Evolutionary conservation across 2,888 invertebrate species (phyloP), one percentile per base, ranked within the genome.

Genomic region (Hirtodrosophila confusa): DNA sequence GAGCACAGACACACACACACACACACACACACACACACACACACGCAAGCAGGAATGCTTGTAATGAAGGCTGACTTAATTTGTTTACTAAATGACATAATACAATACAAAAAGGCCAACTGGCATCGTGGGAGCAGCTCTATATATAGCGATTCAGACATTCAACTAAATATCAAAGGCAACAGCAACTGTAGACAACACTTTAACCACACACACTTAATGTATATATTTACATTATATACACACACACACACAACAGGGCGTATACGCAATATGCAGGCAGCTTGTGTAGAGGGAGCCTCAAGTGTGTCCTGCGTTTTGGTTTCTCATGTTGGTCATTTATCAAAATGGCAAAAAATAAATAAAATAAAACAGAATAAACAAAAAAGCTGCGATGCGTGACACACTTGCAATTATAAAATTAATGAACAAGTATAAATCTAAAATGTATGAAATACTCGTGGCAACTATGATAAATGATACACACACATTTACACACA

Each of bases 71-170:
- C 67, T 68, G 77, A 65, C 67, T 80, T 74, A 86, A 83, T 84
- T 83, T 86, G 80, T 80, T 83, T 75, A 71, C 78, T 61, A 64
- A 86, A 83, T 86, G 80, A 83, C 86, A 86, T 86, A 80, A 83
- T 79, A 70, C 63, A 80, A 83, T 79, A 70, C 63, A 44, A 61
- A 73, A 57, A 75, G 66, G 55, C 40, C 57, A 76, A 78, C 44
- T 53, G 44, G 47, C 35, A 36, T 11, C 23, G 37, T 50, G 11
- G 43, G 33, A 39, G 11, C 44, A 24, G 40, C 12, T 39, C 24
- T 58, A 36, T 49, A 57, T 68, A 60, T 58, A 55, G 62, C 29
- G 24, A 54, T 45, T 41, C 39, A 36, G 31, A 45, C 47, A 31
- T 8, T 9, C 53, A 58, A 58, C 36, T 69, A 64, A 57, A 64